A percentile compares a stretch with the other conserved stretches of the same genome.
phyloP scores from a whole-genome alignment of 2,797 vertebrate species.

The Typhlichthys subterraneus region DNA sequence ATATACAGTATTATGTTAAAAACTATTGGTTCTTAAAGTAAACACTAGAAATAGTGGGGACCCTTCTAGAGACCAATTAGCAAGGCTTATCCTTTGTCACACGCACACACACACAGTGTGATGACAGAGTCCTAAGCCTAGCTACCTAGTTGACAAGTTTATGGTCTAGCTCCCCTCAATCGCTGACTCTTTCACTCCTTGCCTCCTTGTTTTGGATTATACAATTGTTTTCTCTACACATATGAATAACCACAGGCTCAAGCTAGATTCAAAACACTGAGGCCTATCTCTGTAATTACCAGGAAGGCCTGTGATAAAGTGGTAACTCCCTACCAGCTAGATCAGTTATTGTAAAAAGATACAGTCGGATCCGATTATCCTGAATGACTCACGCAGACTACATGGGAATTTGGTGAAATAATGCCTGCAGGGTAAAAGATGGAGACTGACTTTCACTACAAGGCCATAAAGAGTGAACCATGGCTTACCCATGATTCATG shows the following conservation, averaged over 20 bases:
- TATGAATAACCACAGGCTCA: constrained; percentile 9
- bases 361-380: constrained; percentile 48
- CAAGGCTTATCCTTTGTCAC: constrained; percentile 28
- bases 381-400: constrained; percentile 48
- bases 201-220: constrained; percentile 3
- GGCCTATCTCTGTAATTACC: constrained; percentile 55
- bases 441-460: constrained; percentile 30
- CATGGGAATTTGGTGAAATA: constrained; percentile 24
- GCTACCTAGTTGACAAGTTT: constrained; percentile 49
- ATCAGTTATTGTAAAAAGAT: constrained; percentile 36
- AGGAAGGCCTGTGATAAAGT: constrained; percentile 50
- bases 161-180: constrained; percentile 57
- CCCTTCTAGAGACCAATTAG: constrained; percentile 49
- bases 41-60: too few species aligned
- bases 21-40: too few species aligned
- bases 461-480: constrained; percentile 22
- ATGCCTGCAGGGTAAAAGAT: constrained; percentile 37
- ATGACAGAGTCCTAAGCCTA: constrained; percentile 28
- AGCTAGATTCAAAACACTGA: constrained; percentile 24
- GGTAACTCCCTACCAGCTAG: constrained; percentile 28
- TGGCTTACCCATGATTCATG: constrained; percentile 22
- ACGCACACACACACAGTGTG: constrained; percentile 11
- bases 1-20: not conserved
- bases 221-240: not conserved
- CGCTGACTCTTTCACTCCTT: constrained; percentile 22